Evolutionary conservation across 2,113 vertebrate genomes (phyloP).

Genomic region (Trichechus manatus): DNA sequence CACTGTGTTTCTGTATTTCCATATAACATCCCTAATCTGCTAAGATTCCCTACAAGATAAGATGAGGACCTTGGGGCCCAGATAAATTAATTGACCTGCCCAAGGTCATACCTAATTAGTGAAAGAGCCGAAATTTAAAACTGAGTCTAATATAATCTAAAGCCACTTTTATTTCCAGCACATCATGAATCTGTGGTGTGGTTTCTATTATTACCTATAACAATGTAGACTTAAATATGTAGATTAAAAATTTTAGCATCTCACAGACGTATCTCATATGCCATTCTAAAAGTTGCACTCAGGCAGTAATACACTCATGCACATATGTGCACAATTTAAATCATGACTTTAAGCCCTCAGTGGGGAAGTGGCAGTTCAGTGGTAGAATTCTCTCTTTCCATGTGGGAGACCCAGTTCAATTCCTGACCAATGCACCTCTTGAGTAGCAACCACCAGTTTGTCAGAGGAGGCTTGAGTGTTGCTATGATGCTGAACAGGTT

Average conservation of each 20-base stretch:
- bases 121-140: not conserved
- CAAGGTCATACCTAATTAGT: not conserved
- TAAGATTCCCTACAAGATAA: not conserved
- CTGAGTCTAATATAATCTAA: not conserved
- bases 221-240: not conserved
- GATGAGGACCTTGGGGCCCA: not conserved
- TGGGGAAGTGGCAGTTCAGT: not conserved
- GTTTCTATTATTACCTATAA: not conserved
- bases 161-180: not conserved
- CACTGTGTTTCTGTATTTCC: not conserved
- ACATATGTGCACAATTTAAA: not conserved
- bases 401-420: not conserved
- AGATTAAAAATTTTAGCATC: conserved; percentile 17
- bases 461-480: not conserved
- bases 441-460: not conserved
- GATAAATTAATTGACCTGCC: not conserved
- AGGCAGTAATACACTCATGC: not conserved
- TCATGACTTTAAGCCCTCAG: not conserved
- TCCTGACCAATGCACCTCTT: not conserved
- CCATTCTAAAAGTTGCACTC: not conserved
- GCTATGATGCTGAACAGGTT: not conserved
- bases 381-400: not conserved
- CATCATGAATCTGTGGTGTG: not conserved
- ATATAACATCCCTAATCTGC: not conserved
- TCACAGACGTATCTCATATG: not conserved